Base-by-base conservation (phyloP, 2,113 vertebrate species). In the Apus apus region DNA sequence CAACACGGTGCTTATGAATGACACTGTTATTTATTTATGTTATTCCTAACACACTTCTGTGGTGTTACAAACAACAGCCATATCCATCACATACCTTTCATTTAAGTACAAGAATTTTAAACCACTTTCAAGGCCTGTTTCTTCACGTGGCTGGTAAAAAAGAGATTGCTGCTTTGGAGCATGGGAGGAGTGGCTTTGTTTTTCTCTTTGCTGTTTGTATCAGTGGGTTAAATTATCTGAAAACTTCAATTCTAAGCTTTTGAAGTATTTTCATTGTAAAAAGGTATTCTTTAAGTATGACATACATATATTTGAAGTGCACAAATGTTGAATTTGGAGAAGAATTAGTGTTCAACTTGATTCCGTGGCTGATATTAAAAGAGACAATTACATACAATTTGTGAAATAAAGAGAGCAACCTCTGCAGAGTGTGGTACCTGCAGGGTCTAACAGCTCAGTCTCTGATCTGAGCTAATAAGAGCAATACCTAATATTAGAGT, bases 391-490 rank as follows among this genome's bases (percentile, higher is more conserved):
- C 89, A 22, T 82, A 62, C 66, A 75, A 91, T 94, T 95, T 95
- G 93, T 93, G 91, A 91, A 94, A 89, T 92, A 91, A 84, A 92
- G 77, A 80, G 72, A 79, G 83, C 65, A 80, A 15, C 62, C 80
- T 78, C 21, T 62, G 89, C 74, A n/a, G 58, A 62, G 43, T 9
- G 75, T 23, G 90, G 26, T 94, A 87, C 93, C 95, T 89, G 88
- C 77, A 22, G 94, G 94, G 90, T 82, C 84, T 73, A 73, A 34
- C 88, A 71, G 93, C 82, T 43, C 60, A 30, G 29, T 20, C 73
- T 94, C 76, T 90, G 86, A 89, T 95, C 94, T 61, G 46, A 94
- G 93, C 90, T 96, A 89, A 92, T 91, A 90, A 80, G 93, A 93
- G 74, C 4, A 9, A 36, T 56, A 64, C 65, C 87, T 89, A 70